phyloP scores from a whole-genome alignment of 2,888 invertebrate genomes.

The Xestia sexstrigata region DNA sequence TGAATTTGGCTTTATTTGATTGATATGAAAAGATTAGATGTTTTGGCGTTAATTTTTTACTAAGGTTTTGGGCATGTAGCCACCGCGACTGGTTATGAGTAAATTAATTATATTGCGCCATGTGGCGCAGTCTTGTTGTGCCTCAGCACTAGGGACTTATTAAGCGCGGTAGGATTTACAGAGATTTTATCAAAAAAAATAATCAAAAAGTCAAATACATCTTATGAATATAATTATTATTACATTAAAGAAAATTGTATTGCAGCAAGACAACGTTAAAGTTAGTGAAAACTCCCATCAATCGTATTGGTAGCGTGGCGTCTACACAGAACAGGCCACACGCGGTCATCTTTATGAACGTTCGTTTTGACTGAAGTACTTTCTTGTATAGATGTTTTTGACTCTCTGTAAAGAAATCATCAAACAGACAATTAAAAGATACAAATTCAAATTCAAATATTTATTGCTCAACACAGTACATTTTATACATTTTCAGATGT shows the following conservation, averaged over 20 bases:
- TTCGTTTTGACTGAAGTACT: background rate
- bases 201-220: background rate
- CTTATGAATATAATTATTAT: background rate
- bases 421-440: background rate
- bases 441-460: too few species aligned
- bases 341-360: constrained; percentile 20
- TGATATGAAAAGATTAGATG: too few species aligned
- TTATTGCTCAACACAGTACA: too few species aligned
- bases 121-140: too few species aligned
- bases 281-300: constrained; percentile 23
- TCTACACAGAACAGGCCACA: constrained; percentile 27
- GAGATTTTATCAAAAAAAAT: background rate
- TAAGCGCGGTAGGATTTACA: too few species aligned
- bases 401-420: constrained; percentile 18
- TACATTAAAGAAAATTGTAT: constrained; percentile 30
- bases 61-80: background rate
- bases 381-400: constrained; percentile 23
- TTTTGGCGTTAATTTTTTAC: too few species aligned
- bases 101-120: too few species aligned
- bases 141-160: too few species aligned
- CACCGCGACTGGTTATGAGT: too few species aligned
- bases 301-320: constrained; percentile 26
- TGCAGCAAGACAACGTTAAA: constrained; percentile 35
- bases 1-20: too few species aligned
- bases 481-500: too few species aligned